phyloP scores from a whole-genome alignment of 2,113 vertebrate species.

The Prunella fulvescens region DNA sequence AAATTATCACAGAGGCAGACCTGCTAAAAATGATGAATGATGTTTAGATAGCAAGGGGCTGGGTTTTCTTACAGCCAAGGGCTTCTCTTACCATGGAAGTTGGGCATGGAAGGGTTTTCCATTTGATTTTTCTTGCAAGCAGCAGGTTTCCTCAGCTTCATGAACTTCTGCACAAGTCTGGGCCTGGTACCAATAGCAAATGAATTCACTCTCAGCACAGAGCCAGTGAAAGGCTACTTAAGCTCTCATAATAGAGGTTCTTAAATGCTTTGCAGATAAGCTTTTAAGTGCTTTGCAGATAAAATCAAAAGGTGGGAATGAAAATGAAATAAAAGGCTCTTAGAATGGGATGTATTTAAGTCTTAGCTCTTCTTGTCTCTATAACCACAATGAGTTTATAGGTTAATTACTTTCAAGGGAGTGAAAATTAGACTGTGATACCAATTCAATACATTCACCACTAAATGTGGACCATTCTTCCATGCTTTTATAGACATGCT shows the following conservation, averaged over 20 bases:
- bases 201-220: background rate
- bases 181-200: background rate
- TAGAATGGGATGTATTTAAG: background rate
- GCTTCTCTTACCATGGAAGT: background rate
- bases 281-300: background rate
- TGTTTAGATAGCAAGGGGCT: background rate
- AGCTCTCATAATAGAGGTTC: background rate
- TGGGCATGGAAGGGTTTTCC: background rate
- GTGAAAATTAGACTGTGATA: background rate
- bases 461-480: background rate
- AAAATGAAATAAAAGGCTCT: background rate
- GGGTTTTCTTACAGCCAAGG: background rate
- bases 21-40: background rate
- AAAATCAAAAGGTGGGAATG: background rate
- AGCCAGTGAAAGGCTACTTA: background rate
- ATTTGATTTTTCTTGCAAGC: background rate
- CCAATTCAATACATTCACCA: background rate
- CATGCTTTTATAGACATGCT: background rate
- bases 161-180: background rate
- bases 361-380: background rate
- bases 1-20: background rate
- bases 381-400: background rate
- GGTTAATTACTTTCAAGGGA: background rate
- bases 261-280: background rate
- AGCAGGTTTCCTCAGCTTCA: background rate